Conservation (phyloP, 2,888 invertebrate species). For the Apoda limacodes region DNA sequence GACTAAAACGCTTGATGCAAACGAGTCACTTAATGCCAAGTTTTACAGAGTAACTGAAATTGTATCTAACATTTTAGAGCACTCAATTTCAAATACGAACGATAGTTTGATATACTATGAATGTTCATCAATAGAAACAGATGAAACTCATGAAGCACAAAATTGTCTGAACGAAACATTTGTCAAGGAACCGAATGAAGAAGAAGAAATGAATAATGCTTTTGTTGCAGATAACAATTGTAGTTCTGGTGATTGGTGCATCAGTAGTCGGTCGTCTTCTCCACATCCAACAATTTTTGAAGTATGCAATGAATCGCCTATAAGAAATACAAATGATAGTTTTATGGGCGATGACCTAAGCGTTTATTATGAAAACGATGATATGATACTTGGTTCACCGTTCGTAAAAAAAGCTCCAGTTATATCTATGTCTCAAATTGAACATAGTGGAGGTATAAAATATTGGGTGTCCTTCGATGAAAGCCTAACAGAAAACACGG, state of each 20-base stretch:
- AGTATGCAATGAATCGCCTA: slow-evolving; percentile 39
- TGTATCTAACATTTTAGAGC: too few relatives aligned
- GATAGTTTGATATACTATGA: background rate
- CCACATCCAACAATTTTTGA: slow-evolving; percentile 33
- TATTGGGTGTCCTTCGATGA: slow-evolving; percentile 62
- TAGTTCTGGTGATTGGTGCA: slow-evolving; percentile 10
- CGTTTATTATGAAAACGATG: slow-evolving; percentile 34
- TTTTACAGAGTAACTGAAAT: background rate
- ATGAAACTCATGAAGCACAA: slow-evolving; percentile 8
- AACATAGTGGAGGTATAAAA: slow-evolving; percentile 49
- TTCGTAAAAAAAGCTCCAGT: slow-evolving; percentile 41
- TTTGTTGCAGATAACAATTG: slow-evolving; percentile 32
- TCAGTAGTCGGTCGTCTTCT: slow-evolving; percentile 30
- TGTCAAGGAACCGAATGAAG: slow-evolving; percentile 22
- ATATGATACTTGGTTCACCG: slow-evolving; percentile 38
- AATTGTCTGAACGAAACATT: slow-evolving; percentile 25
- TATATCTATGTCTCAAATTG: slow-evolving; percentile 51
- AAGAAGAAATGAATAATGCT: slow-evolving; percentile 43
- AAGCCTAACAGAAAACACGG: slow-evolving; percentile 20
- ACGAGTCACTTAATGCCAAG: too few relatives aligned
- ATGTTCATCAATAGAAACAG: too few relatives aligned
- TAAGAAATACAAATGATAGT: slow-evolving; percentile 22
- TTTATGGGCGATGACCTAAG: slow-evolving; percentile 25
- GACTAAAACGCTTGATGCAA: too few relatives aligned
- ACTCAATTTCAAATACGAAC: slow-evolving; percentile 8